Base-by-base conservation (phyloP, 2,113 vertebrate species). In the Takifugu bimaculatus region DNA sequence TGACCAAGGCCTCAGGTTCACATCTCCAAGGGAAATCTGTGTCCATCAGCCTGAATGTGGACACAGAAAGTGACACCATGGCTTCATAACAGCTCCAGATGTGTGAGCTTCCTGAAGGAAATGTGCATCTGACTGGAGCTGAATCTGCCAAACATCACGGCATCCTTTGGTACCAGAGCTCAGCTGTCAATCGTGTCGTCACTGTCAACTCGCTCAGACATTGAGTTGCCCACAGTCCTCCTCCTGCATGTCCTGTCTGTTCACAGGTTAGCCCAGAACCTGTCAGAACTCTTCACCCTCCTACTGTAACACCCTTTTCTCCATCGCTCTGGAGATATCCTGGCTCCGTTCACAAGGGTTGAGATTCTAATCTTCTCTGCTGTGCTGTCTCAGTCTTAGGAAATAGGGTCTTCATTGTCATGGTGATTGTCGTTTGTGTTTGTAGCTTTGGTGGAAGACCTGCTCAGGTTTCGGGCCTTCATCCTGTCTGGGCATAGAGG, bases 401-500 rank as follows among this genome's bases (percentile, higher is more conserved):
- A 28, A 25, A 6, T 45, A 29, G 4, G 50, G 11, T 53, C 35
- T 50, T 28, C 52, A 13, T 56, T 65, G 15, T 27, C 14, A 43
- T 67, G 39, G 27, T 63, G 32, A 43, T 57, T 52, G 43, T 55
- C 32, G 50, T 77, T 15, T 51, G 44, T 51, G 1, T n/a, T 20
- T 45, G 26, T 64, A 45, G 58, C 0, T 10, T 4, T 1, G 7
- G 15, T 52, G 62, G 62, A 60, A 62, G 59, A 51, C 54, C 55
- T 51, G 28, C 71, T 65, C 70, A 54, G 70, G 65, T 78, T 85
- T 82, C 80, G 75, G 11, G 3, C 35, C 35, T 39, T 39, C 35
- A 10, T 39, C 35, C 35, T 39, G 35, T 5, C 32, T 35, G 32
- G 32, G 32, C 4, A 20, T 20, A 77, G 69, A 65, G 76, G 9